These are phyloP conservation scores for Drosophila ochracea DNA, from an alignment of 2,888 invertebrate species.

Conservation along the genomic window DNA sequence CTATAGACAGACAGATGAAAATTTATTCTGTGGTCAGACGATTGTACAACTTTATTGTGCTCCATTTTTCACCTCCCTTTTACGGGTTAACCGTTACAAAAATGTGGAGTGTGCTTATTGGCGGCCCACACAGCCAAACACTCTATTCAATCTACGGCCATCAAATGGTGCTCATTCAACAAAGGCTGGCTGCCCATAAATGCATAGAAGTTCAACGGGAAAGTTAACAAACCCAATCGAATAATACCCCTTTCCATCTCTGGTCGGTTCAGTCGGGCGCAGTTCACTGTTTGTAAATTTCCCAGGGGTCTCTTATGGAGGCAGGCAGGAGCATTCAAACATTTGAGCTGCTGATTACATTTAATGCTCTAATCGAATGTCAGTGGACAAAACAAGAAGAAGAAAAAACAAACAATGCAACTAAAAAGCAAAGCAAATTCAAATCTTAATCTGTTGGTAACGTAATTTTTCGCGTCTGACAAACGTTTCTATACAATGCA, in stretches of 20 bases:
- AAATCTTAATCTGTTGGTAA: constrained; percentile 14
- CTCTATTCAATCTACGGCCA: constrained; percentile 22
- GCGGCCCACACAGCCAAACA: constrained; percentile 21
- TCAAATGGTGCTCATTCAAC: constrained; percentile 14
- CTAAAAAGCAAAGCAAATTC: constrained; percentile 29
- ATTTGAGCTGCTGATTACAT: constrained; percentile 72
- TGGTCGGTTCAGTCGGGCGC: constrained; percentile 20
- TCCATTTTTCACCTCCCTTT: not conserved
- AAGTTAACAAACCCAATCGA: constrained; percentile 18
- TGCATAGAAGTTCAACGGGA: constrained; percentile 3
- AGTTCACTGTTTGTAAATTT: constrained; percentile 71
- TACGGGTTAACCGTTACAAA: not conserved
- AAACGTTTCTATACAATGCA: constrained; percentile 8
- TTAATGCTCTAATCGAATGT: constrained; percentile 67
- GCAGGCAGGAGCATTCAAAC: constrained; percentile 49
- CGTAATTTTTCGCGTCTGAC: constrained; percentile 28
- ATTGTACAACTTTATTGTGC: not conserved
- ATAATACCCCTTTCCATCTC: constrained; percentile 16
- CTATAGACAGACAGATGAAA: not conserved
- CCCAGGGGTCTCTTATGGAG: constrained; percentile 63
- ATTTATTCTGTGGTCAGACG: not conserved
- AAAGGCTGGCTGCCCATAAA: not conserved
- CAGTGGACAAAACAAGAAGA: constrained; percentile 29
- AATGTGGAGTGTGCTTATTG: not conserved
- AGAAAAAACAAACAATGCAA: not conserved